Evolutionary conservation across 2,888 invertebrate genomes (phyloP).

Genomic region (Caenorhabditis plicata): DNA sequence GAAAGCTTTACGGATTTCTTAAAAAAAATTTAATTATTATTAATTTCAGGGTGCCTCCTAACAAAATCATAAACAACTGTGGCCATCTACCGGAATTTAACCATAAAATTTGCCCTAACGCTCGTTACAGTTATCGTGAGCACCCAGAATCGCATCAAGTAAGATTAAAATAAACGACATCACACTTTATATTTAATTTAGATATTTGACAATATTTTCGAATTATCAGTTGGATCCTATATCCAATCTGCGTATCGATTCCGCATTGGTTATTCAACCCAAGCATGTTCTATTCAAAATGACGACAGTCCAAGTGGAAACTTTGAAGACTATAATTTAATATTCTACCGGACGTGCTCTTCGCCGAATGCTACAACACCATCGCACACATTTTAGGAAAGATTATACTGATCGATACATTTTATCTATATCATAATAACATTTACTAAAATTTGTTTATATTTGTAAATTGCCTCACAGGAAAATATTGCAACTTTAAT

Average conservation of each 20-base stretch:
- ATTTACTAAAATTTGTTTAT: no score
- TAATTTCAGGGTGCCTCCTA: slow-evolving; percentile 42
- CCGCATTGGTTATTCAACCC: slow-evolving; percentile 65
- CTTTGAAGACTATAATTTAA: slow-evolving; percentile 62
- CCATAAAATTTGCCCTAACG: slow-evolving; percentile 33
- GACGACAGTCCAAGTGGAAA: slow-evolving; percentile 33
- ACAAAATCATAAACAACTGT: slow-evolving; percentile 52
- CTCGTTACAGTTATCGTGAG: no score
- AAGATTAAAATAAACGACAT: no score
- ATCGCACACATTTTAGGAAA: no score
- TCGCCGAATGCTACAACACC: no score
- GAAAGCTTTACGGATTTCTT: no score
- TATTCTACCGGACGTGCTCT: slow-evolving; percentile 61
- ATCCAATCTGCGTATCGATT: slow-evolving; percentile 72
- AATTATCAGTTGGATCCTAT: slow-evolving; percentile 65
- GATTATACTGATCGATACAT: no score
- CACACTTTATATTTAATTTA: no score
- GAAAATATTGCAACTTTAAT: no score
- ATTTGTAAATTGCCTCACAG: no score
- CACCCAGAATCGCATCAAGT: no score
- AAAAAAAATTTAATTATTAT: neutral
- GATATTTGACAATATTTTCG: slow-evolving; percentile 49
- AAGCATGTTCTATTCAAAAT: slow-evolving; percentile 47
- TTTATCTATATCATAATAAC: no score
- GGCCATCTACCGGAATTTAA: slow-evolving; percentile 51